phyloP scores from a whole-genome alignment of 2,888 invertebrate species.

The Linnaemya tessellans region DNA sequence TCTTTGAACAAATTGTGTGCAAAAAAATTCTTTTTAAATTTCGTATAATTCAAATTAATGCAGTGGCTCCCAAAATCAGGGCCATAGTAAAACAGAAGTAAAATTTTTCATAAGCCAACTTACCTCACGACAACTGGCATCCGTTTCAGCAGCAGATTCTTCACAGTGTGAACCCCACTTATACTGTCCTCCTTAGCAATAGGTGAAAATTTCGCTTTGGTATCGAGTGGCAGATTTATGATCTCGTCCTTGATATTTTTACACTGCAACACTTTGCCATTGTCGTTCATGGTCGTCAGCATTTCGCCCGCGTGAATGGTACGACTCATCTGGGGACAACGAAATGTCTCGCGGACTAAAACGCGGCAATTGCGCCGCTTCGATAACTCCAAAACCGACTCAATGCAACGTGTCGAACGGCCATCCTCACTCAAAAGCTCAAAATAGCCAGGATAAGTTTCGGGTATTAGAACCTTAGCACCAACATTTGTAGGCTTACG shows the following conservation, averaged over 20 bases:
- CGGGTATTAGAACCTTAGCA: constrained; percentile 94
- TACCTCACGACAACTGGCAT: constrained; percentile 94
- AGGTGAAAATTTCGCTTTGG: constrained; percentile 95
- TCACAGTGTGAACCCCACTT: constrained; percentile 96
- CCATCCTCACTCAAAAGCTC: constrained; percentile 97
- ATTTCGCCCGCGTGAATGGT: constrained; percentile 93
- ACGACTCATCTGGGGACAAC: constrained; percentile 83
- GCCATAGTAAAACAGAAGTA: neutral
- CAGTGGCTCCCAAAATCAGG: too few relatives aligned
- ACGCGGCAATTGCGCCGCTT: constrained; percentile 86
- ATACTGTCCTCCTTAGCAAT: constrained; percentile 96
- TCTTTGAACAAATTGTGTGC: too few relatives aligned
- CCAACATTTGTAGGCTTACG: constrained; percentile 90
- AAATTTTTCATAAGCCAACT: constrained; percentile 55
- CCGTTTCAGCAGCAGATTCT: constrained; percentile 93
- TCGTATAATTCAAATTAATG: too few relatives aligned
- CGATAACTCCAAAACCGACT: constrained; percentile 93
- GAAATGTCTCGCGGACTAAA: constrained; percentile 83
- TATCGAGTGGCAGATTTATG: constrained; percentile 92
- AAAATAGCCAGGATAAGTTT: constrained; percentile 95
- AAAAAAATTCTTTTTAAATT: too few relatives aligned
- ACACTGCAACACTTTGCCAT: constrained; percentile 93
- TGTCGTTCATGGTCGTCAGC: constrained; percentile 89
- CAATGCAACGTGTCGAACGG: constrained; percentile 93
- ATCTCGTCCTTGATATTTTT: constrained; percentile 93